Evolutionary conservation across 2,113 vertebrate species (phyloP).

Genomic region (Python bivittatus): DNA sequence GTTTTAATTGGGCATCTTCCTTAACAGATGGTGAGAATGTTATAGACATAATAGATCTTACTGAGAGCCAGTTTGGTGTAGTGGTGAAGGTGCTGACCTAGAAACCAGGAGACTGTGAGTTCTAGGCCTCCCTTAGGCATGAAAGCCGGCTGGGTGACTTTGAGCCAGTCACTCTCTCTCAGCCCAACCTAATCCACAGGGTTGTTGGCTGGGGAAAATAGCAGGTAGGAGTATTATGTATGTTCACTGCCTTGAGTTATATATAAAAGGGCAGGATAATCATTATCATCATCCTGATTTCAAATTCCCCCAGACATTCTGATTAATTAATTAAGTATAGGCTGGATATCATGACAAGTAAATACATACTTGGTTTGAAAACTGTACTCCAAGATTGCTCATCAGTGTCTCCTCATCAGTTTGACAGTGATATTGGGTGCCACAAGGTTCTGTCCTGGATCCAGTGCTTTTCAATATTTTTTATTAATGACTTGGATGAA

Average conservation of each 20-base stretch:
- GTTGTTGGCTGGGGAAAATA: neutral
- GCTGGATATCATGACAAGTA: neutral
- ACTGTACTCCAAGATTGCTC: neutral
- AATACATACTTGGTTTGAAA: neutral
- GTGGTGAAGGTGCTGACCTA: neutral
- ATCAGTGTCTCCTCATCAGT: neutral
- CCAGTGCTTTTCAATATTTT: neutral
- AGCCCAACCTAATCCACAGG: neutral
- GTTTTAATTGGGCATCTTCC: neutral
- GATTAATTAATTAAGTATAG: neutral
- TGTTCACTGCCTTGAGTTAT: neutral
- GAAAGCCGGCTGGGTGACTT: neutral
- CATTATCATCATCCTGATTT: neutral
- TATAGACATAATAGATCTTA: neutral
- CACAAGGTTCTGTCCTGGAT: neutral
- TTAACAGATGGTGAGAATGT: neutral
- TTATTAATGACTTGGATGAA: neutral
- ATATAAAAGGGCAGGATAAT: neutral
- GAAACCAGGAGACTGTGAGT: neutral
- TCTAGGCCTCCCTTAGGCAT: neutral
- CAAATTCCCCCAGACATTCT: neutral
- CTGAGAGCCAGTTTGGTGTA: neutral
- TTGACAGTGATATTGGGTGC: neutral
- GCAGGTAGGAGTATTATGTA: neutral
- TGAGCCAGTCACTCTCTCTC: neutral